A percentile compares a stretch with the other conserved stretches of the same genome.
Evolutionary conservation across 1,140 invertebrate species (phyloP).

Genomic region (fruit fly (Drosophila melanogaster)): Release_6_plus_ISO1_MT NC_004354.4:18411501-18412000

Average conservation of each 20-base stretch:
- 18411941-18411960: constrained; percentile 14
- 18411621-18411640: too few species aligned
- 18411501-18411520: too few species aligned
- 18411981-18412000: constrained; percentile 28
- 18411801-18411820: constrained; percentile 64
- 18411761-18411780: constrained; percentile 2
- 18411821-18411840: constrained; percentile 40
- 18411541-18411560: too few species aligned
- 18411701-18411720: not conserved
- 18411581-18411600: not conserved
- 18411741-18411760: constrained; percentile 13
- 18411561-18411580: not conserved
- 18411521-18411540: too few species aligned
- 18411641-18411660: too few species aligned
- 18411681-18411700: too few species aligned
- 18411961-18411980: constrained; percentile 22
- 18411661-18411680: too few species aligned
- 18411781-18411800: constrained; percentile 69
- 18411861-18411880: constrained; percentile 42
- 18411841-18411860: constrained; percentile 60
- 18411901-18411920: constrained; percentile 79
- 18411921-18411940: constrained; percentile 38
- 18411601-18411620: too few species aligned
- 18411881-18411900: constrained; percentile 57
- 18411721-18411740: constrained; percentile 2